Percentiles rank a stretch among this genome's conserved stretches.
Conservation (phyloP, 2,888 invertebrate genomes). For the Tetrapedia diversipes region DNA sequence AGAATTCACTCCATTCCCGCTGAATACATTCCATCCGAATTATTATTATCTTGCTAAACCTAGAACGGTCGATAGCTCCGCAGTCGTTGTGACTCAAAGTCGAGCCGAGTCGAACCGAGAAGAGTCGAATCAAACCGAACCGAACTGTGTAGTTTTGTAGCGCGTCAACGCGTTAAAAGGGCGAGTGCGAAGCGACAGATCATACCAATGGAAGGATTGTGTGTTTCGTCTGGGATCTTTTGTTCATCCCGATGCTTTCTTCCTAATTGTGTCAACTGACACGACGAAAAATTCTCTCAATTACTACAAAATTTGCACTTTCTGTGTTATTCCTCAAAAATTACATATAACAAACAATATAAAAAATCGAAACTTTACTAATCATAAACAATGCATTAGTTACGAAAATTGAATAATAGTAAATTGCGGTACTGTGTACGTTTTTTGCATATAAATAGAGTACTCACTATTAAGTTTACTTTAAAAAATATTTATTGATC, state of each 20-base stretch:
- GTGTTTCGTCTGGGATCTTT: constrained; percentile 2
- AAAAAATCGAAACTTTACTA: too few relatives aligned
- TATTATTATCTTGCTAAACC: constrained; percentile 70
- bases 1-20: constrained; percentile 60
- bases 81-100: constrained; percentile 68
- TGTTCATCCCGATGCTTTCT: background rate
- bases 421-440: too few relatives aligned
- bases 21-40: constrained; percentile 67
- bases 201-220: constrained; percentile 23
- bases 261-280: constrained; percentile 1
- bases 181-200: constrained; percentile 54
- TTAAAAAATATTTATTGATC: background rate
- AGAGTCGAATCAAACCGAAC: constrained; percentile 62
- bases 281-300: background rate
- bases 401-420: background rate
- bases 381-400: background rate
- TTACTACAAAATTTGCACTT: background rate
- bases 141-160: constrained; percentile 58
- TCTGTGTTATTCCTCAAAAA: background rate
- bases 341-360: too few relatives aligned
- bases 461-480: background rate
- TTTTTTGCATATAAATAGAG: background rate
- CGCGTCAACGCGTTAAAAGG: constrained; percentile 63
- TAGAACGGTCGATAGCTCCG: constrained; percentile 70
- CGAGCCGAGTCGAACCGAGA: constrained; percentile 66